Evolutionary conservation across 2,888 invertebrate species (phyloP).

Genomic region (Aplocera efformata): DNA sequence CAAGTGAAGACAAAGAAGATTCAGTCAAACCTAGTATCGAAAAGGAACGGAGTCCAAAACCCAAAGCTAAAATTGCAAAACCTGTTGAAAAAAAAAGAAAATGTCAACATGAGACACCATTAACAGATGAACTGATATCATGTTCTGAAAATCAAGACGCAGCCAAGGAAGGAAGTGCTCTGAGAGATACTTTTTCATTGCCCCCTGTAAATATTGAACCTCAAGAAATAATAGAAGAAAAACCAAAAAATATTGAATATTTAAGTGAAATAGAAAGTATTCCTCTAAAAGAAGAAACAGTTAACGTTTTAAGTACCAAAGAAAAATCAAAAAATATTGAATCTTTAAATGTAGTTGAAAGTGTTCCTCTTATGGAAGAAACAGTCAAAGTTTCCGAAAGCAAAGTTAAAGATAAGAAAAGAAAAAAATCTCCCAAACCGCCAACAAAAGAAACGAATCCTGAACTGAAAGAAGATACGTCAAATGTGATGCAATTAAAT

Average conservation of each 20-base stretch:
- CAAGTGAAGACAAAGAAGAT: not conserved
- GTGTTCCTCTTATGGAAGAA: slow-evolving; percentile 1
- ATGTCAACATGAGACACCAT: slow-evolving; percentile 30
- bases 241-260: slow-evolving; percentile 1
- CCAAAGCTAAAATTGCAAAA: slow-evolving; percentile 60
- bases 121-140: slow-evolving; percentile 1
- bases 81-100: slow-evolving; percentile 62
- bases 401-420: slow-evolving; percentile 35
- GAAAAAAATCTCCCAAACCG: slow-evolving; percentile 38
- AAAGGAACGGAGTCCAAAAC: slow-evolving; percentile 37
- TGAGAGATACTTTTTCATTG: not conserved
- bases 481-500: not conserved
- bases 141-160: slow-evolving; percentile 5
- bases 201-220: slow-evolving; percentile 1
- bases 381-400: slow-evolving; percentile 20
- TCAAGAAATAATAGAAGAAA: slow-evolving; percentile 11
- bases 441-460: slow-evolving; percentile 23
- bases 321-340: slow-evolving; percentile 2
- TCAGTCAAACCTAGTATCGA: slow-evolving; percentile 2
- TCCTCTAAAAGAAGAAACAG: slow-evolving; percentile 3
- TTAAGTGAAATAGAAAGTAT: not conserved
- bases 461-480: slow-evolving; percentile 5
- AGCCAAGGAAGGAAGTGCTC: slow-evolving; percentile 3
- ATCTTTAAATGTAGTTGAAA: not conserved
- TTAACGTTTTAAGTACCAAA: slow-evolving; percentile 23